Base-by-base conservation (phyloP, 2,888 invertebrate genomes). In the Rhorus exstirpatorius region DNA sequence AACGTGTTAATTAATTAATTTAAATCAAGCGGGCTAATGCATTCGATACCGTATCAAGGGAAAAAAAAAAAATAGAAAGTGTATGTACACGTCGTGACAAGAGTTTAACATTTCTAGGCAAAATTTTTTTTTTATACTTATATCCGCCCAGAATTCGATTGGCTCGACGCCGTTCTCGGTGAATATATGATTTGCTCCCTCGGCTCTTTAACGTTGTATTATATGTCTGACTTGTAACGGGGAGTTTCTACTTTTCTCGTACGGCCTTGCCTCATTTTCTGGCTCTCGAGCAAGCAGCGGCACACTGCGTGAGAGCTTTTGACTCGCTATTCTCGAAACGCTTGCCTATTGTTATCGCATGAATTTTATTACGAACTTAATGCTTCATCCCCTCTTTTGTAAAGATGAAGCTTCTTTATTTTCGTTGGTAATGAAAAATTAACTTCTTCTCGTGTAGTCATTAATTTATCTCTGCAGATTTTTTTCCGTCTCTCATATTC, bases 181-280 rank as follows among this genome's bases (percentile, higher is more conserved):
- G 41, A 51, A 61, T 31, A 60, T 74, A 74, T 53, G 35, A 53
- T 53, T 63, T n/a, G 26, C 24, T 55, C 19, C n/a, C 55, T 19
- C 10, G 65, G 46, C 38, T 67, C 46, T 67, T 67, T 35, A 76
- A 67, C 67, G 17, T 46, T 14, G 58, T 35, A 58, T n/a, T n/a
- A n/a, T 24, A 41, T 19, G 65, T 76, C 65, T 65, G 71, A 71
- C 75, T 65, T 65, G 75, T 71, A 58, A 76, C 51, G 3, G 53
- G 26, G 76, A 76, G 76, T 58, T 71, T 58, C 70, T 55, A 80
- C 75, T 80, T 71, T 65, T 58, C 12, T 63, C 31, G 10, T 63
- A 70, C 53, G 74, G 46, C 67, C 61, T 76, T 46, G 67, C 51
- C 67, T 35, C 10, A 24, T 49, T 63, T 72, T 63, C 55, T 49